These are phyloP conservation scores for Pherbina coryleti DNA, from an alignment of 2,888 invertebrate species.

Conservation along the genomic window DNA sequence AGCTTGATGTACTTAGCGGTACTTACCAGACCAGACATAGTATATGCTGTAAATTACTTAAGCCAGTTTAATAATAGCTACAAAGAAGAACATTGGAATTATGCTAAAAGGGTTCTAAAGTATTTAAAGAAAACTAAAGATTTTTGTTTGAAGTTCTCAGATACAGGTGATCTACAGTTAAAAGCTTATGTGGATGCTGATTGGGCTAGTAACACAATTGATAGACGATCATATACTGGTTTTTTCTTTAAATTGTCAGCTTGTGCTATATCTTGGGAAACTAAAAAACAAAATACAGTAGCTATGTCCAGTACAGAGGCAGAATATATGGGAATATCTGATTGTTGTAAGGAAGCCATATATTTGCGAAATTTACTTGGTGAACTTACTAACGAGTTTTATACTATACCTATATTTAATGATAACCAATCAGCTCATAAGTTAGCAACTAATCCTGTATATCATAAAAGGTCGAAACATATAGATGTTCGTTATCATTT, in stretches of 20 bases:
- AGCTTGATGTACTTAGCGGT: neutral
- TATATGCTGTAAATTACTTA: neutral
- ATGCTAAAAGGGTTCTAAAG: neutral
- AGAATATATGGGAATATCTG: too few species aligned
- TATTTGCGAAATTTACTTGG: neutral
- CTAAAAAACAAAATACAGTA: too few species aligned
- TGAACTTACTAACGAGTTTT: neutral
- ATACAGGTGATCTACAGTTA: neutral
- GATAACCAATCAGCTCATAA: neutral
- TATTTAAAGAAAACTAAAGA: neutral
- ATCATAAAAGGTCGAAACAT: neutral
- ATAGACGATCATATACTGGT: too few species aligned
- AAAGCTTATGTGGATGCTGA: slow-evolving; percentile 2
- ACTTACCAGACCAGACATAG: too few species aligned
- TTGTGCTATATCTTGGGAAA: too few species aligned
- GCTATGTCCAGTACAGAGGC: too few species aligned
- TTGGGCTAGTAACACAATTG: neutral
- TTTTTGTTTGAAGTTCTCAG: slow-evolving; percentile 2
- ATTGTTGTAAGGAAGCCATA: too few species aligned
- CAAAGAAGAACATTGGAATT: neutral
- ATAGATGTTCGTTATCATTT: neutral
- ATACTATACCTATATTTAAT: neutral
- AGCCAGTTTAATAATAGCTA: neutral
- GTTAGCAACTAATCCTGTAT: neutral
- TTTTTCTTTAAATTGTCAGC: too few species aligned